A percentile compares a stretch with the other conserved stretches of the same genome.
phyloP scores from a whole-genome alignment of 2,797 vertebrate genomes.

The Enteromius thamalakanensis region DNA sequence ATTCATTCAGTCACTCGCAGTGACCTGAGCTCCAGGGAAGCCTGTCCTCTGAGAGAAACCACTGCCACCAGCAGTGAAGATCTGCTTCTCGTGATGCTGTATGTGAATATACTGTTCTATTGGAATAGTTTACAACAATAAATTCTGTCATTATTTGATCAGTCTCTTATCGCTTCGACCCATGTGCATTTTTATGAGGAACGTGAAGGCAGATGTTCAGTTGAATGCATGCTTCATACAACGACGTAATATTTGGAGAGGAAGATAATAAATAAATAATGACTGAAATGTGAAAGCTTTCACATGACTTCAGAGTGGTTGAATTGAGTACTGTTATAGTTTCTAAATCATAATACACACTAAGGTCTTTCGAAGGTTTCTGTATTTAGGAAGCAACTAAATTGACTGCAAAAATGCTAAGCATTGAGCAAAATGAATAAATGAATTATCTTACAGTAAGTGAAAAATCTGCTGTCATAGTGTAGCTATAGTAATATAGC shows the following conservation, averaged over 20 bases:
- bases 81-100: neutral
- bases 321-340: neutral
- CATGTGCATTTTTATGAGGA: neutral
- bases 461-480: too few relatives aligned
- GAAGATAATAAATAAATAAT: neutral
- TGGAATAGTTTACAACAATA: neutral
- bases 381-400: too few relatives aligned
- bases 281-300: too few relatives aligned
- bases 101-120: neutral
- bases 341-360: too few relatives aligned
- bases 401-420: too few relatives aligned
- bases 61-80: neutral
- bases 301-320: too few relatives aligned
- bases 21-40: constrained; percentile 67
- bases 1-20: constrained; percentile 69
- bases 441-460: too few relatives aligned
- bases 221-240: too few relatives aligned
- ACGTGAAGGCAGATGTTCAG: neutral
- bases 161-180: neutral
- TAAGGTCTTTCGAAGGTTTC: too few relatives aligned
- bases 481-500: too few relatives aligned
- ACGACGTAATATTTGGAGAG: neutral
- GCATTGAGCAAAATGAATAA: too few relatives aligned
- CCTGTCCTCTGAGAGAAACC: constrained; percentile 47
- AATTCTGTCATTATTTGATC: neutral